Base-by-base conservation (phyloP, 2,113 vertebrate species). In the Menura novaehollandiae region DNA sequence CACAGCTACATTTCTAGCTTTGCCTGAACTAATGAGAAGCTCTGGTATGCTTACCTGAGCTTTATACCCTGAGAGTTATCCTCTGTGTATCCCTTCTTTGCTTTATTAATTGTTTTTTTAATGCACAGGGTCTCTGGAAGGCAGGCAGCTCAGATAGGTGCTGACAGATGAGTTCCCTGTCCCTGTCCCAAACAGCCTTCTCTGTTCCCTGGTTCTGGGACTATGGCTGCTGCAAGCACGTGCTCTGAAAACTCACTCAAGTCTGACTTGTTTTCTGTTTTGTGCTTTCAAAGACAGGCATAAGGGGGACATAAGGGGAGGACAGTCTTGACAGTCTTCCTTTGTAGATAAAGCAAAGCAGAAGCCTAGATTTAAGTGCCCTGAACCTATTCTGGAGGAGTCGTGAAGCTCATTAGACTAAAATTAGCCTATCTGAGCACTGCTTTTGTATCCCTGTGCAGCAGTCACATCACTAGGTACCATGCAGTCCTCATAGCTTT, bases 41-140 rank as follows among this genome's bases (percentile, higher is more conserved):
- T 91, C 83, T 80, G 68, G 27, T 80, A 66, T 88, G 86, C 92
- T 96, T 94, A 80, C 72, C 67, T 55, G 91, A 90, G 91, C 32
- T 96, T 95, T 91, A 91, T 82, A 13, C 47, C 8, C 52, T 22
- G 11, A 83, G 15, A 83, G 6, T 58, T 83, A 81, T 26, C 35
- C 33, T 88, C 49, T 55, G 10, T 39, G 43, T 1, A 3, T 51
- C 52, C 26, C 22, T 83, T 88, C 62, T 18, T 91, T 47, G 10
- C 7, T 79, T 88, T 51, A 43, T 16, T 37, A 23, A 87, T 62
- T 78, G 18, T 8, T n/a, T 78, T 33, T 67, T 20, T 41, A 43
- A 37, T 44, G 21, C 86, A 39, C 13, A 41, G 39, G 30, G 46
- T 41, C 19, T 27, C 43, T 32, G 14, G 32, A 17, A 62, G 17